These are phyloP conservation scores for Urophycis tenuis DNA, from an alignment of 2,797 vertebrate genomes.

Conservation along the genomic window DNA sequence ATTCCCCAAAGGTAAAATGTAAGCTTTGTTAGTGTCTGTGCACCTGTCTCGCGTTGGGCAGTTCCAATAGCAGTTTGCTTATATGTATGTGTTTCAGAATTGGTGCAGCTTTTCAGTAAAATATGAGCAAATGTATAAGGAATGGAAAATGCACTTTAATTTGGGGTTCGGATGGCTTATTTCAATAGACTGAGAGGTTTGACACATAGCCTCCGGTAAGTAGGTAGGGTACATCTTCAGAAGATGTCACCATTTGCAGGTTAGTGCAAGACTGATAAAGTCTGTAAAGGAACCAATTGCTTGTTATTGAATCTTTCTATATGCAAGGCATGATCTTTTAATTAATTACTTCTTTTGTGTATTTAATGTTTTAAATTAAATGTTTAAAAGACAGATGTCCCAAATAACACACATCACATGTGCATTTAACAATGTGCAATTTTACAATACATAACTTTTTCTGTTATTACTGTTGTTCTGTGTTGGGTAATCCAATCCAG, in stretches of 20 bases:
- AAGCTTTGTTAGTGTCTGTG: background rate
- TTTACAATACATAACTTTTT: background rate
- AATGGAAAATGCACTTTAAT: background rate
- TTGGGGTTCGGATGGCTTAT: background rate
- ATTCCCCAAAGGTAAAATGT: constrained; percentile 27
- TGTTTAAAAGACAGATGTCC: background rate
- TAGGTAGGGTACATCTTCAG: background rate
- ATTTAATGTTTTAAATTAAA: background rate
- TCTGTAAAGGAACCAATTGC: background rate
- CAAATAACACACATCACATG: background rate
- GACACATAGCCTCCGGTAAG: background rate
- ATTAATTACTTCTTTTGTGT: background rate
- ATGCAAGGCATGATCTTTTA: background rate
- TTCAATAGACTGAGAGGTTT: background rate
- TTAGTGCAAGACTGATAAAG: background rate
- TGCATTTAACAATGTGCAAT: background rate
- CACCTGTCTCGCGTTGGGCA: background rate
- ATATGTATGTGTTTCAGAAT: background rate
- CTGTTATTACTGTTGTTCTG: background rate
- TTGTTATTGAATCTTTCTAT: background rate
- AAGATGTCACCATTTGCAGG: background rate
- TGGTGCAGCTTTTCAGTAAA: background rate
- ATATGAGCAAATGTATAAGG: background rate
- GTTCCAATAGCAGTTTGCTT: background rate
- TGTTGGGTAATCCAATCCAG: background rate